Base-by-base conservation (phyloP, 2,797 vertebrate species). In the Sebastes minor region DNA sequence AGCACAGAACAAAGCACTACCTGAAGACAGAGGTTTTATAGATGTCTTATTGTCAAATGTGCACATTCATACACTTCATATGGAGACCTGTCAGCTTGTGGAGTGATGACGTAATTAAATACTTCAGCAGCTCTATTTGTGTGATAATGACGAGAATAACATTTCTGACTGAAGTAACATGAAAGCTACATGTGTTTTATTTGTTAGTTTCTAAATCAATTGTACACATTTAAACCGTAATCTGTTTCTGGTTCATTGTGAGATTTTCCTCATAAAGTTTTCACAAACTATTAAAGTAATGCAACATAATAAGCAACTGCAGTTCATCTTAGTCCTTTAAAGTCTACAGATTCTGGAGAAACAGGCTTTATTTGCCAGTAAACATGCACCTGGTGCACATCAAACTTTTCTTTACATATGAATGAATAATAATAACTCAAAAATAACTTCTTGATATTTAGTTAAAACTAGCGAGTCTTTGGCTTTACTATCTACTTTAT, bases 1-100 rank as follows among this genome's bases (percentile, higher is more conserved):
- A 70, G 52, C 85, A 72, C 60, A 89, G 90, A 79, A 87, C 86
- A 66, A 92, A 76, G 78, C 78, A 95, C 65, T 96, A 97, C 91
- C 83, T 92, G 84, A 96, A 95, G 92, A 96, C 96, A 2, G 96
- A 95, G 89, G 82, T 96, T 75, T 82, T 97, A 84, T 96, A 95
- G 87, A 22, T 74, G 73, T 38, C 12, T 68, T 70, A 42, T 28
- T 53, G 14, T 35, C 12, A 62, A 5, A 28, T 52, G 9, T 55
- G 49, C 22, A 20, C 16, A n/a, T 52, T 56, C 2, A 52, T 46
- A 8, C 60, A 16, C 32, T 63, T 78, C 13, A 79, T 52, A 53
- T 68, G 68, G 56, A 83, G 55, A 1, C 23, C 11, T 33, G 55
- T 80, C 61, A 71, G 18, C 18, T 10, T 68, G 55, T 84, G 14